Evolutionary conservation across 2,888 invertebrate genomes (phyloP).

Genomic region (Myopa testacea): DNA sequence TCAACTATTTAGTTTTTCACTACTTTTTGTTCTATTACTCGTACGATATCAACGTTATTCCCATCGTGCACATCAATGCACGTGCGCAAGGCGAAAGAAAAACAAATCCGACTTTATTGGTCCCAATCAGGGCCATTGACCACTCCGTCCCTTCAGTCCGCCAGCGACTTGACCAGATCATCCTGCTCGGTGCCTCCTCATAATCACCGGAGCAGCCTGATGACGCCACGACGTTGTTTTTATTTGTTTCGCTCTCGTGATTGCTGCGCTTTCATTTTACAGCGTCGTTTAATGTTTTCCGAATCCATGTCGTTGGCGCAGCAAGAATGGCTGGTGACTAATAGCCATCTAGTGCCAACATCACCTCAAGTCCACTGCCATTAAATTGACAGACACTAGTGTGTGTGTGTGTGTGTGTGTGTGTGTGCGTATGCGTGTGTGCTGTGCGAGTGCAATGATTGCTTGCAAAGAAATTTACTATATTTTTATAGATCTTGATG

Average conservation of each 20-base stretch:
- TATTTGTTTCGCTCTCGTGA: slow-evolving; percentile 15
- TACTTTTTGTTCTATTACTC: too few species aligned
- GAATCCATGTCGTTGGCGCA: slow-evolving; percentile 15
- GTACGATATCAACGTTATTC: too few species aligned
- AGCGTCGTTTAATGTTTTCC: slow-evolving; percentile 12
- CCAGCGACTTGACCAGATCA: not conserved
- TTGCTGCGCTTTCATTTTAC: slow-evolving; percentile 17
- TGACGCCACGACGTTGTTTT: not conserved
- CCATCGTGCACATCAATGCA: too few species aligned
- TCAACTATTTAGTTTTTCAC: too few species aligned
- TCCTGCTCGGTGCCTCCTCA: not conserved
- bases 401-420: not conserved
- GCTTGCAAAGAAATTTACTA: slow-evolving; percentile 1
- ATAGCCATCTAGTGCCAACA: slow-evolving; percentile 20
- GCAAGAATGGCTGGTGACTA: not conserved
- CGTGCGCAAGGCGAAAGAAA: not conserved
- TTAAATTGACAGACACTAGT: slow-evolving; percentile 3
- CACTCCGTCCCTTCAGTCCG: not conserved
- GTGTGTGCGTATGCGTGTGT: not conserved
- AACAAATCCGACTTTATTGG: slow-evolving; percentile 3
- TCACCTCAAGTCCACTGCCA: not conserved
- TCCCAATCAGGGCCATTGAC: not conserved
- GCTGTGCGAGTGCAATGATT: slow-evolving; percentile 15
- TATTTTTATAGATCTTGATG: slow-evolving; percentile 3
- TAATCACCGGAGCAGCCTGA: not conserved